phyloP scores from a whole-genome alignment of 2,113 vertebrate species.

The Corydoras sp. region DNA sequence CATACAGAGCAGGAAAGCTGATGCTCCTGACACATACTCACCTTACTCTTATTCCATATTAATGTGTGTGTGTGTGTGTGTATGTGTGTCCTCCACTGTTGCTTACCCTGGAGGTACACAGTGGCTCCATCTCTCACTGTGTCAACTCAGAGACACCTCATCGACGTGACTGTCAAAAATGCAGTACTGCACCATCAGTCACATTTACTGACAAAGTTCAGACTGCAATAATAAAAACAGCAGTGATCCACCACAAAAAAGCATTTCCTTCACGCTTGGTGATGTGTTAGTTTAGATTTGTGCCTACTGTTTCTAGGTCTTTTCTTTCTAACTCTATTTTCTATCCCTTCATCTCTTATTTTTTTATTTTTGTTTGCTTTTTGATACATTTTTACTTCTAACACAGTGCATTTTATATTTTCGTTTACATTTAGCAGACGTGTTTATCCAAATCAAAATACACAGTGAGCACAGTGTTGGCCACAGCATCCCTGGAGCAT shows the following conservation, averaged over 20 bases:
- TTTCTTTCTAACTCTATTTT: background rate
- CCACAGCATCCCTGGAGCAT: too few relatives aligned
- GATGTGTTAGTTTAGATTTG: background rate
- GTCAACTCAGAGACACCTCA: slow-evolving; percentile 22
- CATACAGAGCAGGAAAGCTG: too few relatives aligned
- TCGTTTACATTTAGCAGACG: too few relatives aligned
- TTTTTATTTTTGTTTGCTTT: too few relatives aligned
- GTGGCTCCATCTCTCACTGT: slow-evolving; percentile 11
- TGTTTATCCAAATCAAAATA: too few relatives aligned
- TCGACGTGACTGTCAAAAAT: slow-evolving; percentile 11
- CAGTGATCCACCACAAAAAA: background rate
- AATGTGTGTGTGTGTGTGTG: too few relatives aligned
- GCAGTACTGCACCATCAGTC: slow-evolving; percentile 17
- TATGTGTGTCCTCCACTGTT: background rate
- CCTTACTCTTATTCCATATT: too few relatives aligned
- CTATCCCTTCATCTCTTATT: too few relatives aligned
- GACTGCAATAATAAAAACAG: background rate
- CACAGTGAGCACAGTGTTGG: too few relatives aligned
- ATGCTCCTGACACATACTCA: too few relatives aligned
- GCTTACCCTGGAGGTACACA: slow-evolving; percentile 4
- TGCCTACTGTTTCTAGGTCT: background rate
- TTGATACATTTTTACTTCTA: too few relatives aligned
- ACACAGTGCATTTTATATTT: too few relatives aligned
- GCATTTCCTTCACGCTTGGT: background rate
- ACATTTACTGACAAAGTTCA: slow-evolving; percentile 11